Evolutionary conservation across 2,797 vertebrate species (phyloP), one percentile per base, ranked within the genome.

Genomic region (Lepilemur septentrionalis): DNA sequence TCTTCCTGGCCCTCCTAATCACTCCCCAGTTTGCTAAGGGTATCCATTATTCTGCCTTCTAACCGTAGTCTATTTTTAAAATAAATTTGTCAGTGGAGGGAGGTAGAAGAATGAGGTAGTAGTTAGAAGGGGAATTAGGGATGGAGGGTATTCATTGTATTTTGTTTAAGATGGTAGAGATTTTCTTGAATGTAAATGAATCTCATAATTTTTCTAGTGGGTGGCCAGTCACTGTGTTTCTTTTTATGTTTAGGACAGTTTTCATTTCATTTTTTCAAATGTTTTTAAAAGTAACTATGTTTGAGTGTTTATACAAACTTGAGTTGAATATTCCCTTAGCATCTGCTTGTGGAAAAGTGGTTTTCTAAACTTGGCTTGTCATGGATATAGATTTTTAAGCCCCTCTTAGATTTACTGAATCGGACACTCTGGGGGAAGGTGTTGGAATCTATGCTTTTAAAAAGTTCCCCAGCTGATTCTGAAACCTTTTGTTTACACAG

Each of bases 171-270:
- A 43, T 81, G 57, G 50, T 35, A 75, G 78, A 86, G 59, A 59
- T 95, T 79, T 95, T 94, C 65, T 92, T 94, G 89, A 92, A 65
- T 85, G 59, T 95, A 80, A 96, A 55, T 84, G 84, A 93, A 85
- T 89, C 52, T 30, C 23, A 23, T 92, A 57, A 50, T 32, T 97
- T 95, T 67, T 95, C n/a, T 57, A 93, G 43, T 78, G 4, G 52
- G 46, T 93, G 59, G 38, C 93, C 73, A 87, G 17, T 92, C 50
- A 79, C 35, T 18, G 48, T 84, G 6, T 94, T 96, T 55, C 43
- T 93, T 94, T 95, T 97, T 88, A 50, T 79, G n/a, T 95, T 95
- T 89, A 79, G 35, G 73, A 28, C 28, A 46, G 41, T 95, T 95
- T 96, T 87, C 35, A 90, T 96, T 96, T 96, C 7, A 52, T 82